Base-by-base conservation (phyloP, 2,888 invertebrate genomes). In the Sinelater perroti region DNA sequence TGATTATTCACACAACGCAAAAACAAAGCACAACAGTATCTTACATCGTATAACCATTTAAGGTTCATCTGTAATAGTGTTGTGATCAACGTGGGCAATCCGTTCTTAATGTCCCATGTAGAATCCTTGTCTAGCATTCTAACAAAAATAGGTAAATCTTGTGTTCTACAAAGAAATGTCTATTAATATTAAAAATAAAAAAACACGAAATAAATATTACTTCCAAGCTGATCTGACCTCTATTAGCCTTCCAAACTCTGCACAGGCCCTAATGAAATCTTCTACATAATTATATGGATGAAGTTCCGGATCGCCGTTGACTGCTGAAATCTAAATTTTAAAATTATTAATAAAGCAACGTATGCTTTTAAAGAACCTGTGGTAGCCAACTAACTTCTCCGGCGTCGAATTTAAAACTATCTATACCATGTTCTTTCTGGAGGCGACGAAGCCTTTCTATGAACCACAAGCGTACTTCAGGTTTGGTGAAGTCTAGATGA, bases 61-160 rank as follows among this genome's bases (percentile, higher is more conserved):
- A 81, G 63, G 60, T 81, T 81, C 77, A 81, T 78, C 69, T 87
- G 86, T 8, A 91, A 72, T 1, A 89, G 81, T 0, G 89, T 87
- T 0, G 92, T 89, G 36, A 93, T 83, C 24, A 93, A 73, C 1
- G 89, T 87, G 1, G 85, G 77, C 0, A 93, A 78, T 0, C 93
- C 92, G 72, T 89, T 89, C 69, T 85, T 81, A 60, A 82, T 78
- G 1, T 83, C 85, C 88, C 88, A 89, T 31, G 79, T 80, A 0
- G 90, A 87, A 72, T 89, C 87, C 54, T 90, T 89, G 77, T 93
- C 92, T 35, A 91, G 81, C 86, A 93, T 90, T 35, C 93, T 83
- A 0, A 90, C 82, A 74, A 89, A 90, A 20, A 89, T 79, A 1
- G 89, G 87, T 6, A 87, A 78, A 42, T 86, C 78, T 77, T 93